phyloP scores from a whole-genome alignment of 2,113 vertebrate genomes.

The Ageneiosus marmoratus region DNA sequence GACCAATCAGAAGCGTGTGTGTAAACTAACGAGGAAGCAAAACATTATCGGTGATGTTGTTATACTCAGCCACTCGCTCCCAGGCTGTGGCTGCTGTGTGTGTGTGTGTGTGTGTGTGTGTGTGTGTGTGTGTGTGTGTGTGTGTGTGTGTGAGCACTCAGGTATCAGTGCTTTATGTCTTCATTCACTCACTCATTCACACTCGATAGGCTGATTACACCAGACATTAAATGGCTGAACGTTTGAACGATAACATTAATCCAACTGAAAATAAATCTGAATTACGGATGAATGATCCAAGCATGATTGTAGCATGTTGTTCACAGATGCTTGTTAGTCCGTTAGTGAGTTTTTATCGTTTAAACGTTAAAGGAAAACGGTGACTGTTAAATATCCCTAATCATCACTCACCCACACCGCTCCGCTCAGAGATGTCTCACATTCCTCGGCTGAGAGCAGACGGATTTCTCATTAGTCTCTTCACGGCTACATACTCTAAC shows the following conservation, averaged over 20 bases:
- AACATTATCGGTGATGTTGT: not conserved
- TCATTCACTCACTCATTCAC: conserved; percentile 17
- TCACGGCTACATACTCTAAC: conserved; percentile 7
- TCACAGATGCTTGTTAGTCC: conserved; percentile 5
- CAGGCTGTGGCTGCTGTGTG: not conserved
- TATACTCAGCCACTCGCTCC: not conserved
- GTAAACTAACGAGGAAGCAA: conserved; percentile 36
- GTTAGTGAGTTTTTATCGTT: conserved; percentile 26
- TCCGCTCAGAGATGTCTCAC: conserved; percentile 24
- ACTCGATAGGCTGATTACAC: conserved; percentile 2
- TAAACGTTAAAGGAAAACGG: conserved; percentile 29
- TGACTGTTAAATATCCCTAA: conserved; percentile 36
- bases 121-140: not conserved
- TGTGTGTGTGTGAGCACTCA: not conserved
- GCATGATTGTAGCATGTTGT: not conserved
- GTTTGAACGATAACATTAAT: conserved; percentile 34
- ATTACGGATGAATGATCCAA: not conserved
- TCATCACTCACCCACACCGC: conserved; percentile 45
- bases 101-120: not conserved
- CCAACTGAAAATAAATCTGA: not conserved
- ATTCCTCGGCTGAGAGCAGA: conserved; percentile 48
- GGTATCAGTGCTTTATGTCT: not conserved
- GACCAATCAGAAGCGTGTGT: conserved; percentile 28
- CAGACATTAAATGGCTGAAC: conserved; percentile 6
- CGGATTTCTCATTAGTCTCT: conserved; percentile 30